These are phyloP conservation scores for Drosophila greeni DNA, from an alignment of 2,888 invertebrate genomes.

Conservation along the genomic window DNA sequence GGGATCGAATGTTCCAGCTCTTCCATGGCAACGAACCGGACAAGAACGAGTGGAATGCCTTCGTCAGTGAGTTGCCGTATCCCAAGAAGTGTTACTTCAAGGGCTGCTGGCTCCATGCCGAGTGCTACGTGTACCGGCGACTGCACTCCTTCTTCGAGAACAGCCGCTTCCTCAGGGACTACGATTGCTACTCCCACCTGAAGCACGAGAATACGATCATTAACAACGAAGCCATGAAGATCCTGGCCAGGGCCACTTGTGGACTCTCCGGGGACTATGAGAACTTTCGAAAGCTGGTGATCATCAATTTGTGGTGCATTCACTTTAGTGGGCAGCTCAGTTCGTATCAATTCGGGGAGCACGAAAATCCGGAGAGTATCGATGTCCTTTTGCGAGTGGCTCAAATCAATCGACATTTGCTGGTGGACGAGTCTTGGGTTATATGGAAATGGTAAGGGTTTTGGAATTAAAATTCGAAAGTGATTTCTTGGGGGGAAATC, in stretches of 20 bases:
- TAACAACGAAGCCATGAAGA: constrained; percentile 44
- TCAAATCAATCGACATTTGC: constrained; percentile 81
- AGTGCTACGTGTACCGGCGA: constrained; percentile 93
- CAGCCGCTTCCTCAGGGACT: constrained; percentile 81
- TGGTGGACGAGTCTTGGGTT: constrained; percentile 81
- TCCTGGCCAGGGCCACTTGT: constrained; percentile 47
- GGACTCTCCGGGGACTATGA: constrained; percentile 35
- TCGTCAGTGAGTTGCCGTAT: constrained; percentile 79
- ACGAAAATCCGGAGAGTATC: constrained; percentile 6
- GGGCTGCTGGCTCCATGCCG: constrained; percentile 91
- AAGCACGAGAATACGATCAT: constrained; percentile 82
- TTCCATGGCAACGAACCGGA: constrained; percentile 78
- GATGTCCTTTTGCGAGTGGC: constrained; percentile 76
- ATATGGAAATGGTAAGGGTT: constrained; percentile 81
- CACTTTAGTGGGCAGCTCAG: constrained; percentile 79
- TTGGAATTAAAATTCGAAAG: too few species aligned
- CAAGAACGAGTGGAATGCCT: constrained; percentile 77
- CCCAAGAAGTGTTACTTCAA: constrained; percentile 83
- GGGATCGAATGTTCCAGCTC: constrained; percentile 87
- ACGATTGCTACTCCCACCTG: constrained; percentile 88
- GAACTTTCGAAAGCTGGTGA: constrained; percentile 59
- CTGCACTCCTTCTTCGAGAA: constrained; percentile 84
- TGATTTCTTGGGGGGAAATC: too few species aligned
- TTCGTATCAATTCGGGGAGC: constrained; percentile 26
- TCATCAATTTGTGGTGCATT: constrained; percentile 95